Evolutionary conservation across 2,888 invertebrate species (phyloP), one percentile per base, ranked within the genome.

Genomic region (Epistrophe eligans): DNA sequence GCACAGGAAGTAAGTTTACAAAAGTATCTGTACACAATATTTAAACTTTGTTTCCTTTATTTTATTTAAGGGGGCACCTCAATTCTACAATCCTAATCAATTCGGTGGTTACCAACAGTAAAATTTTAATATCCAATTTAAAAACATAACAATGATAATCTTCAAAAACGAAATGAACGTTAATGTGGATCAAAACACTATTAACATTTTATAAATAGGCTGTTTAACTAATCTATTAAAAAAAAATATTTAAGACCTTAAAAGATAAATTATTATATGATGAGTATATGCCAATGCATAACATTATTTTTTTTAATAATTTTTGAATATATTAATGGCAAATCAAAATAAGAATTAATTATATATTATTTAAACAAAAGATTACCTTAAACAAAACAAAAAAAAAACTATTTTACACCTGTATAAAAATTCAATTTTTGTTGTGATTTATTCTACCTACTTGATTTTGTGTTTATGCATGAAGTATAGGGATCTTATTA

Each of bases 61-160:
- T 57, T 48, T 64, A 15, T 80, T 57, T 64, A 60, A 90, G 90
- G 89, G 89, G 19, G 87, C 66, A 62, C 89, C 90, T 48, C 90
- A 90, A 72, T 90, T 89, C 83, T 90, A 90, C 60, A 89, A 90
- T 84, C 90, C 90, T 35, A 89, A 89, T 76, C 90, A 90, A 88
- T 90, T 84, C 64, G 84, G 87, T 74, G 89, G 88, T 48, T 89
- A 88, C 64, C 87, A 89, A 70, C 83, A 89, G 60, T 77, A 83
- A 81, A 77, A 40, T 11, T n/a, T 45, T 5, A 3, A 48, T 32
- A 62, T 45, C 13, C 4, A 52, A 50, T 15, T 32, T 40, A 11
- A 40, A 15, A 13, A 40, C 13, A 40, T 9, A n/a, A n/a, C 7
- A 48, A 17, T 45, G 45, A 13, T 32, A 15, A 70, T 11, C 24